Evolutionary conservation across 2,113 vertebrate species (phyloP).

Genomic region (Enhydra lutris): DNA sequence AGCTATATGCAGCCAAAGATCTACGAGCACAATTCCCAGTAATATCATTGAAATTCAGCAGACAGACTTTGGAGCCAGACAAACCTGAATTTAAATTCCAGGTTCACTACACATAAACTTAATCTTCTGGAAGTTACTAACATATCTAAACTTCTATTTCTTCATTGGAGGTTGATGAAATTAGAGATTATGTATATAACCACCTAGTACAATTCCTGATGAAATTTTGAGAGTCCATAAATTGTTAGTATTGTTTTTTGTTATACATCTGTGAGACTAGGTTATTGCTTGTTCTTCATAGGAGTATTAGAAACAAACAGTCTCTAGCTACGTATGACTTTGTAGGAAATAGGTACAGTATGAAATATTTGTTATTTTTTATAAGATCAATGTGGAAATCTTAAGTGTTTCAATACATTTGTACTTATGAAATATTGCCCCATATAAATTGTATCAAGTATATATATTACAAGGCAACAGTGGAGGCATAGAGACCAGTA

Average conservation of each 20-base stretch:
- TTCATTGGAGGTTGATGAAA: background rate
- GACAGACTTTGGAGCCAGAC: background rate
- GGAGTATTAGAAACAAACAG: background rate
- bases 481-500: background rate
- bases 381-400: background rate
- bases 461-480: background rate
- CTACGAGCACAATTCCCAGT: background rate
- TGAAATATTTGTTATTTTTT: background rate
- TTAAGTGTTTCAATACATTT: background rate
- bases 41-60: conserved; percentile 29
- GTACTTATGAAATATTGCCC: background rate
- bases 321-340: background rate
- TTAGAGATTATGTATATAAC: background rate
- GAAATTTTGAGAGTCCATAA: background rate
- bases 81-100: conserved; percentile 43
- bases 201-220: background rate
- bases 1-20: background rate
- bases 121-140: background rate
- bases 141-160: background rate
- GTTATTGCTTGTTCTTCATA: background rate
- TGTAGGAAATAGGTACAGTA: background rate
- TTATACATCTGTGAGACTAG: background rate
- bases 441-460: background rate
- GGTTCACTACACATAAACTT: background rate
- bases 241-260: background rate